Percentiles rank a stretch among this genome's conserved stretches.
Conservation (phyloP, 1,140 invertebrate species). For the Agraylea sexmaculata region DNA sequence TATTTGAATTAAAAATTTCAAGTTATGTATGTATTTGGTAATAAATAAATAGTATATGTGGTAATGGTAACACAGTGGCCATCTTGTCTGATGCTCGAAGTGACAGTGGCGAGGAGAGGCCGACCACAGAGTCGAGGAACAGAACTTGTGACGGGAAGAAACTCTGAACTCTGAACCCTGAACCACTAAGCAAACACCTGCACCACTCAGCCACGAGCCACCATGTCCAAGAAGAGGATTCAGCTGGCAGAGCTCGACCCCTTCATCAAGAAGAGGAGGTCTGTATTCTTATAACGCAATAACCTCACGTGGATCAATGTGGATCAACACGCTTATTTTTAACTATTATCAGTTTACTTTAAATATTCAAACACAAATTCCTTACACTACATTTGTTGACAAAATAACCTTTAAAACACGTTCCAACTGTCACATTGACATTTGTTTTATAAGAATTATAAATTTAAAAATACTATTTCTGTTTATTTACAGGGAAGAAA, state of each 20-base stretch:
- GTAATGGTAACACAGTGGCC: no score
- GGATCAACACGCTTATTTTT: background rate
- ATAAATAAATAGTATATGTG: no score
- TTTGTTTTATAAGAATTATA: slow-evolving; percentile 3
- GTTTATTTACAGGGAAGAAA: slow-evolving; percentile 31
- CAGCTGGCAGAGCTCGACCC: slow-evolving; percentile 75
- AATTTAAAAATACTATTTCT: background rate
- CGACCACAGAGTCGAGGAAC: no score
- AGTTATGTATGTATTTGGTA: no score
- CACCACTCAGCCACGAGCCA: no score
- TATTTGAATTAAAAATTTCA: no score
- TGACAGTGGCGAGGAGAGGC: no score
- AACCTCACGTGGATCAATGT: background rate
- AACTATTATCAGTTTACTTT: background rate
- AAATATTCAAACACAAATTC: background rate
- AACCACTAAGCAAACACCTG: no score
- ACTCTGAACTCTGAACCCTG: no score
- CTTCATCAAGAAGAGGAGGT: slow-evolving; percentile 66
- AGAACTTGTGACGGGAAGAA: no score
- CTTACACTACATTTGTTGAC: background rate
- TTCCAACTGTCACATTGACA: background rate
- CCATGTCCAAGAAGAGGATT: slow-evolving; percentile 72
- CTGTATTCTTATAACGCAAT: slow-evolving; percentile 10
- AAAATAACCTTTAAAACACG: slow-evolving; percentile 6
- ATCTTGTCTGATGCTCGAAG: no score